Evolutionary conservation across 2,113 vertebrate species (phyloP).

Genomic region (Calonectris borealis): DNA sequence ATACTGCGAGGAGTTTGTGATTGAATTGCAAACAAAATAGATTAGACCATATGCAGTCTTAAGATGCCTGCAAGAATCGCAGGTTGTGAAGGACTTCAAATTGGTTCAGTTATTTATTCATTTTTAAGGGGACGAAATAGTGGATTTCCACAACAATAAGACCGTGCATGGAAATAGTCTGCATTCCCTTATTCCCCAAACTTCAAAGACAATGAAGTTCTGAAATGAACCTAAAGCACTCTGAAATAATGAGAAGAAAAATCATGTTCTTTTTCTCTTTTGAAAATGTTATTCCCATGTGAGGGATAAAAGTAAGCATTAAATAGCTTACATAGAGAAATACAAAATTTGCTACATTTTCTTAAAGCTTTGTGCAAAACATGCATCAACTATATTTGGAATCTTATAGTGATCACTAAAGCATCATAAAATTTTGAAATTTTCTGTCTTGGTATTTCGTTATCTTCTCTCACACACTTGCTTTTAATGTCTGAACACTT

Average conservation of each 20-base stretch:
- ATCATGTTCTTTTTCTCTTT: not conserved
- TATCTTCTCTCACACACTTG: not conserved
- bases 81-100: not conserved
- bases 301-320: not conserved
- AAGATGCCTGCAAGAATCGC: not conserved
- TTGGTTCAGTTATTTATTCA: conserved; percentile 3
- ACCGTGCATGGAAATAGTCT: not conserved
- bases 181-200: not conserved
- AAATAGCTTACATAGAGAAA: not conserved
- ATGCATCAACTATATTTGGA: not conserved
- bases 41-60: not conserved
- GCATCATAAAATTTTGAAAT: not conserved
- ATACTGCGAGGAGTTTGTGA: not conserved
- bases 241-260: conserved; percentile 38
- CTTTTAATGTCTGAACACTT: conserved; percentile 29
- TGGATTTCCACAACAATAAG: conserved; percentile 5
- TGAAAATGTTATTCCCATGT: not conserved
- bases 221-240: conserved; percentile 5
- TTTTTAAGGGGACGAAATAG: not conserved
- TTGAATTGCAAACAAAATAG: not conserved
- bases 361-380: not conserved
- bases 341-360: not conserved
- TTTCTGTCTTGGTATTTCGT: not conserved
- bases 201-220: not conserved
- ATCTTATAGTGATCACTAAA: not conserved